phyloP scores from a whole-genome alignment of 1,140 invertebrate genomes.

The Drosophila pandora region DNA sequence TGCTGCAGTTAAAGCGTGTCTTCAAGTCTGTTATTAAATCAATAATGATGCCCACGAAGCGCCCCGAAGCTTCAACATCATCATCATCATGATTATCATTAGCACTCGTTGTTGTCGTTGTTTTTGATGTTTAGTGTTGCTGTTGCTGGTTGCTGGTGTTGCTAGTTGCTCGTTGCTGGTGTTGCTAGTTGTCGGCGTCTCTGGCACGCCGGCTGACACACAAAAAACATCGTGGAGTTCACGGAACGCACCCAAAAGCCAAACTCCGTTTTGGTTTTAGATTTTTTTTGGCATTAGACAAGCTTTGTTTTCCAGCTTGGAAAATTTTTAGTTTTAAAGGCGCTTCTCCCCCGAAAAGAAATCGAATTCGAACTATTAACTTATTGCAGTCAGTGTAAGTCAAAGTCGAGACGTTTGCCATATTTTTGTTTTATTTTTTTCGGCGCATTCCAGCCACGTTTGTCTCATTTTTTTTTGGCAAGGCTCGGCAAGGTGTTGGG shows the following conservation, averaged over 20 bases:
- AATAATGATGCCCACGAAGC: constrained; percentile 83
- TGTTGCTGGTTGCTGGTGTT: constrained; percentile 31
- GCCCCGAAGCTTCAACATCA: constrained; percentile 51
- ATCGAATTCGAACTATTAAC: constrained; percentile 79
- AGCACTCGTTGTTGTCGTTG: constrained; percentile 55
- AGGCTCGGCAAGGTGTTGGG: constrained; percentile 71
- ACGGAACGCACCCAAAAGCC: constrained; percentile 84
- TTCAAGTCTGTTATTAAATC: constrained; percentile 82
- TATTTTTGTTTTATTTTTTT: constrained; percentile 38
- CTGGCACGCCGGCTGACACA: constrained; percentile 75
- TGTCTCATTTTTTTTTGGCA: constrained; percentile 32
- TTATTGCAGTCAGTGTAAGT: constrained; percentile 77
- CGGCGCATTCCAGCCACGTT: constrained; percentile 32
- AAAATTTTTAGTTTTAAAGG: constrained; percentile 38
- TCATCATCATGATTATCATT: constrained; percentile 71
- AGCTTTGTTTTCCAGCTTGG: constrained; percentile 54
- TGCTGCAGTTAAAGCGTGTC: constrained; percentile 78
- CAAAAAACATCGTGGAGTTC: constrained; percentile 83
- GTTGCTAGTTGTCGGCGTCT: constrained; percentile 42
- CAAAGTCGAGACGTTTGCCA: constrained; percentile 63
- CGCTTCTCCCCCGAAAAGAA: constrained; percentile 64
- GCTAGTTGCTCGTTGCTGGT: constrained; percentile 5
- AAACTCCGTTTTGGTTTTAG: constrained; percentile 61
- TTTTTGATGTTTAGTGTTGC: background rate
- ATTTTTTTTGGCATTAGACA: constrained; percentile 51